A percentile compares a stretch with the other conserved stretches of the same genome.
These are phyloP conservation scores for Ridgeia piscesae DNA, from an alignment of 1,140 invertebrate species.

Conservation along the genomic window DNA sequence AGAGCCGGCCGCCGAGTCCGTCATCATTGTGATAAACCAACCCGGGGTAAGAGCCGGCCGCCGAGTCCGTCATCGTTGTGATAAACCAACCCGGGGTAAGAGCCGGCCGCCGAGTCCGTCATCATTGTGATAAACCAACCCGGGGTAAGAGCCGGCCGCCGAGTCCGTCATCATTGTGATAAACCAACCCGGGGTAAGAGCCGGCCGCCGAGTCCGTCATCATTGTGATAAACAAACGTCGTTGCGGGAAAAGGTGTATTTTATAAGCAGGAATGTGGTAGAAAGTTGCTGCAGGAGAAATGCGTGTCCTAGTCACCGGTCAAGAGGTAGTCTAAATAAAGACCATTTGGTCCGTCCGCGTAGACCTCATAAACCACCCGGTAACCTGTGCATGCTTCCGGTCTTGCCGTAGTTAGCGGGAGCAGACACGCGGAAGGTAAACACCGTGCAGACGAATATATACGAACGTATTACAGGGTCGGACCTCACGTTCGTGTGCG, in stretches of 20 bases:
- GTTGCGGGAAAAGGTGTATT: neutral
- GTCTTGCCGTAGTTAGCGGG: neutral
- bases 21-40: too few species aligned
- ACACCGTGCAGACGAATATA: neutral
- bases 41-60: too few species aligned
- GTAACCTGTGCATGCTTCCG: neutral
- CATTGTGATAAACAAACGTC: neutral
- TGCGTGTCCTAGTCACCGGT: neutral
- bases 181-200: too few species aligned
- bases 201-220: neutral
- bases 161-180: too few species aligned
- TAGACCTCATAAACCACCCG: neutral
- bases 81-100: too few species aligned
- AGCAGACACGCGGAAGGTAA: neutral
- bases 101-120: too few species aligned
- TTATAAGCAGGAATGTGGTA: neutral
- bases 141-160: too few species aligned
- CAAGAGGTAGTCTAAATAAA: neutral
- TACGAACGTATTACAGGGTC: neutral
- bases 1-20: too few species aligned
- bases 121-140: too few species aligned
- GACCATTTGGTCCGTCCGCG: neutral
- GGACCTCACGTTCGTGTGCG: neutral
- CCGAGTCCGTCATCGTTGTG: too few species aligned
- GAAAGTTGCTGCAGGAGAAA: neutral